Conservation (phyloP, 2,888 invertebrate species). For the Troilus luridus region DNA sequence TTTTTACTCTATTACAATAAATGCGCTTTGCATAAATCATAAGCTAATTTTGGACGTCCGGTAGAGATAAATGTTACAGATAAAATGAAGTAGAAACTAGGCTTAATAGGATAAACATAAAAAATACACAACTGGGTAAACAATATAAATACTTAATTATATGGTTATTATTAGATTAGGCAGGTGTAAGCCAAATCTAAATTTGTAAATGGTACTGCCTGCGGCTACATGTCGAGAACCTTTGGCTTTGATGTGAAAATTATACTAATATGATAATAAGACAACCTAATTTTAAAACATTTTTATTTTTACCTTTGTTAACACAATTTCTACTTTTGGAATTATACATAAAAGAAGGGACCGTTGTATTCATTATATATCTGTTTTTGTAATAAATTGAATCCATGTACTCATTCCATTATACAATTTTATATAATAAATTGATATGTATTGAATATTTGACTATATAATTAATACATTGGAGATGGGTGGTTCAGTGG, state of each 20-base stretch:
- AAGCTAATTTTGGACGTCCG: background rate
- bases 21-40: background rate
- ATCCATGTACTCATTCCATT: too few species aligned
- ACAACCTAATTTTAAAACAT: background rate
- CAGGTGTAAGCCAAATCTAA: background rate
- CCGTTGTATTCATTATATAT: background rate
- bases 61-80: background rate
- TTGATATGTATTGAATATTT: too few species aligned
- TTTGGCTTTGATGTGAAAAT: background rate
- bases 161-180: background rate
- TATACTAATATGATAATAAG: background rate
- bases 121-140: background rate
- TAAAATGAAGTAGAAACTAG: too few species aligned
- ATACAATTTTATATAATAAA: too few species aligned
- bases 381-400: background rate
- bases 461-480: too few species aligned
- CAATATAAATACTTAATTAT: background rate
- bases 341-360: background rate
- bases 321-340: background rate
- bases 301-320: background rate
- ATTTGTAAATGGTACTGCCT: background rate
- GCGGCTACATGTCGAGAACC: background rate
- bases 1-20: too few species aligned
- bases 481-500: too few species aligned
- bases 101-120: background rate